Base-by-base conservation (phyloP, 1,140 invertebrate species). In the Eumaeus atala region DNA sequence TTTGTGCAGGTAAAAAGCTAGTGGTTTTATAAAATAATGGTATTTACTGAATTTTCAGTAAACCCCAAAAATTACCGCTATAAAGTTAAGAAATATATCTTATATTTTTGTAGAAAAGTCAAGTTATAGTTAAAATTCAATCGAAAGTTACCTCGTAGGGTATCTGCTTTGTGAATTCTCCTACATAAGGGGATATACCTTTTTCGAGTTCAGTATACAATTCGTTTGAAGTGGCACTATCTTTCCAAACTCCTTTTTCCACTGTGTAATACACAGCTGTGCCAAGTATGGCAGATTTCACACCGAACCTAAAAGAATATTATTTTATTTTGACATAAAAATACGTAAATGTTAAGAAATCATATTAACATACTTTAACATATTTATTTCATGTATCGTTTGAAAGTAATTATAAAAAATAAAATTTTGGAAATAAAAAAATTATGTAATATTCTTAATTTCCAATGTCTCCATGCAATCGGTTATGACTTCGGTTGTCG, bases 241-340 rank as follows among this genome's bases (percentile, higher is more conserved):
- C 87, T 64, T 85, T 88, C 88, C 88, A 90, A n/a, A 90, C 82
- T 28, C 89, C 89, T 79, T 89, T 87, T 37, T 89, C 84, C 4
- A 87, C 74, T 50, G 87, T 84, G 62, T 89, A 89, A 58, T 90
- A 90, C 33, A 89, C 76, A 18, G 89, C 85, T 47, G 80, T 76
- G 11, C 87, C 80, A 7, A 88, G 73, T 49, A 90, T 63, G 47
- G 84, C 89, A 44, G 80, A 80, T 77, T 90, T 90, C 42, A 89
- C 62, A 16, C 83, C 85, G 70, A 90, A 90, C 69, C 89, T 90
- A 52, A 9, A 44, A 44, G 16, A 14, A 16, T 14, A 7, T 16
- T 1, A 44, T 17, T 44, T 12, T 40, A 40, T 16, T 11, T 49
- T 33, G 21, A 49, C 0, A 16, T n/a, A 49, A 33, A 33, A 5